phyloP scores from a whole-genome alignment of 1,140 invertebrate species.

The Papilio machaon region DNA sequence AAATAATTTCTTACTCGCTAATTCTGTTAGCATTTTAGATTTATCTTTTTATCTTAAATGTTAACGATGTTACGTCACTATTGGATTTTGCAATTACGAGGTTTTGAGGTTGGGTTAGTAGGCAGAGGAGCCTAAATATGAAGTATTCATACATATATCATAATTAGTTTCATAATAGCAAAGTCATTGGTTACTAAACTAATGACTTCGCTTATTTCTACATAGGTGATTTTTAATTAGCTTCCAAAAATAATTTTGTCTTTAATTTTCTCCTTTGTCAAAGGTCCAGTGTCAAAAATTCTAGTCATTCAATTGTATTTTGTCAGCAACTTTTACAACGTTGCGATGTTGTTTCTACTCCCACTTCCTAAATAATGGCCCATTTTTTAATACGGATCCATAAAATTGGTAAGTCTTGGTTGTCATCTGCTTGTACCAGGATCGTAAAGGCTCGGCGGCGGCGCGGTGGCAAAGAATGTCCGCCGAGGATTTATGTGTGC shows the following conservation, averaged over 20 bases:
- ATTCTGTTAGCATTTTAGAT: slow-evolving; percentile 46
- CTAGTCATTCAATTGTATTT: too few species aligned
- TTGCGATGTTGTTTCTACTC: too few species aligned
- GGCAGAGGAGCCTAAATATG: slow-evolving; percentile 25
- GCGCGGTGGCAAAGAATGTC: slow-evolving; percentile 72
- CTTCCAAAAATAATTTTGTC: too few species aligned
- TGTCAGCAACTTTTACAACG: too few species aligned
- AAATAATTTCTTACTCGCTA: slow-evolving; percentile 49
- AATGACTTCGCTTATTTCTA: too few species aligned
- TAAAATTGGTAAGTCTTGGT: slow-evolving; percentile 44
- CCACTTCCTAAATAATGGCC: too few species aligned
- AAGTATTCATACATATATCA: too few species aligned
- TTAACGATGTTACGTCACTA: slow-evolving; percentile 35
- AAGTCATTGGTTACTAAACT: too few species aligned
- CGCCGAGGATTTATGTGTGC: slow-evolving; percentile 66
- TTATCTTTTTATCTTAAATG: slow-evolving; percentile 47
- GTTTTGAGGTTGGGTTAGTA: not conserved
- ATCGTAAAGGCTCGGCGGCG: slow-evolving; percentile 58
- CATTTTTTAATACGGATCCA: not conserved
- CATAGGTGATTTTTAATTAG: too few species aligned
- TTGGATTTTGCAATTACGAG: slow-evolving; percentile 22
- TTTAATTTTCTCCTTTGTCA: too few species aligned
- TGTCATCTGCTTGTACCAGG: slow-evolving; percentile 51
- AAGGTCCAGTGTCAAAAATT: too few species aligned
- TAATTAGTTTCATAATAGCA: too few species aligned